phyloP scores from a whole-genome alignment of 2,113 vertebrate genomes.

The Apteryx owenii region DNA sequence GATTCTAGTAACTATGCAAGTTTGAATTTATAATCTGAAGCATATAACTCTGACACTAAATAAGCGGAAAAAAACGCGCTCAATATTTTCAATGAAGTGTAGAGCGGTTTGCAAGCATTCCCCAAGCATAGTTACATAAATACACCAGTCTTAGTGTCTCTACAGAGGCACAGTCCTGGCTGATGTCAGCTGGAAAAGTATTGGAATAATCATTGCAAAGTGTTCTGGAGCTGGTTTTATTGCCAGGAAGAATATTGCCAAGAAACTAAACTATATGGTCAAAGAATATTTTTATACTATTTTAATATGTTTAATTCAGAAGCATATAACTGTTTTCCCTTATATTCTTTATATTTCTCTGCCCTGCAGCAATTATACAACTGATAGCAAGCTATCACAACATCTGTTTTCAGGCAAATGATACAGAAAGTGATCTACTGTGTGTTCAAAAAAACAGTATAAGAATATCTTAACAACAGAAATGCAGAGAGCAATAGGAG shows the following conservation, averaged over 20 bases:
- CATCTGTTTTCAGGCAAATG: not conserved
- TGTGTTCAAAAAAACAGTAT: not conserved
- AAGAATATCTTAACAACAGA: not conserved
- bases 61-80: not conserved
- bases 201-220: not conserved
- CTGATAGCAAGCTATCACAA: not conserved
- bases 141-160: not conserved
- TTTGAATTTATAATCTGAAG: constrained; percentile 24
- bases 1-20: not conserved
- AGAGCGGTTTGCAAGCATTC: not conserved
- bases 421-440: not conserved
- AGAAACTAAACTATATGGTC: not conserved
- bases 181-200: not conserved
- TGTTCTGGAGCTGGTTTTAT: not conserved
- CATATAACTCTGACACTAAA: not conserved
- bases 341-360: not conserved
- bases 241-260: not conserved
- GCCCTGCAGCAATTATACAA: not conserved
- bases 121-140: not conserved
- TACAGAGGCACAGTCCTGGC: not conserved
- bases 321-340: not conserved
- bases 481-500: not conserved
- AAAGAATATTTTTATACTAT: not conserved
- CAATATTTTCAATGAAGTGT: not conserved
- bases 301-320: not conserved